Conservation (phyloP, 1,140 invertebrate genomes). For the Lepeophtheirus salmonis region DNA sequence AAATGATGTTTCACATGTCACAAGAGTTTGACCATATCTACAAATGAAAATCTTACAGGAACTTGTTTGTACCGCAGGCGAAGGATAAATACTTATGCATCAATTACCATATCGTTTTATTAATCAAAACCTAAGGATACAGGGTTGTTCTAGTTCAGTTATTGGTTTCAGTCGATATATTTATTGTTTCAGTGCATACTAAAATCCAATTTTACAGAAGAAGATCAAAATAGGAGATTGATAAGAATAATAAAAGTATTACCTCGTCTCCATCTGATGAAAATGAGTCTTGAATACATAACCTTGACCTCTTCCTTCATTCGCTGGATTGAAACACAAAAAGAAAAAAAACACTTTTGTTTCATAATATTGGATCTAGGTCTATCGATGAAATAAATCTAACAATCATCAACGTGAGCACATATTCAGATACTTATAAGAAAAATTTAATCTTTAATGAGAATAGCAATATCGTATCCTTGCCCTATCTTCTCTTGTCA, state of each 20-base stretch:
- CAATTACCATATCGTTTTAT: constrained; percentile 78
- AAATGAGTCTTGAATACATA: neutral
- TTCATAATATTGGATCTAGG: neutral
- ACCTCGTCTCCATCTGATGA: neutral
- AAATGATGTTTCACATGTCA: constrained; percentile 1
- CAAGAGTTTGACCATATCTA: constrained; percentile 62
- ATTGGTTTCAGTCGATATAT: neutral
- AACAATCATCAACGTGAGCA: neutral
- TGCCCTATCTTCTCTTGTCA: neutral
- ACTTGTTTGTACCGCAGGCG: constrained; percentile 67
- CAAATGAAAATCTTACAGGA: constrained; percentile 81
- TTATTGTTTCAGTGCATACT: too few species aligned
- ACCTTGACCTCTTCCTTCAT: neutral
- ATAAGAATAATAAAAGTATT: neutral
- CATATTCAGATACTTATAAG: neutral
- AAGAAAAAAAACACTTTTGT: neutral
- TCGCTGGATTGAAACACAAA: neutral
- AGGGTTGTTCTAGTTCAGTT: constrained; percentile 27
- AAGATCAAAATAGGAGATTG: neutral
- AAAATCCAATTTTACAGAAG: neutral
- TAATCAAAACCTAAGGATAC: constrained; percentile 53
- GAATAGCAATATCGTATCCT: neutral
- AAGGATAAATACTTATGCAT: constrained; percentile 67
- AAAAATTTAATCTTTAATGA: neutral
- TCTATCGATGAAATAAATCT: neutral